These are phyloP conservation scores for Agrochola lychnidis DNA, from an alignment of 2,888 invertebrate genomes.

Conservation along the genomic window DNA sequence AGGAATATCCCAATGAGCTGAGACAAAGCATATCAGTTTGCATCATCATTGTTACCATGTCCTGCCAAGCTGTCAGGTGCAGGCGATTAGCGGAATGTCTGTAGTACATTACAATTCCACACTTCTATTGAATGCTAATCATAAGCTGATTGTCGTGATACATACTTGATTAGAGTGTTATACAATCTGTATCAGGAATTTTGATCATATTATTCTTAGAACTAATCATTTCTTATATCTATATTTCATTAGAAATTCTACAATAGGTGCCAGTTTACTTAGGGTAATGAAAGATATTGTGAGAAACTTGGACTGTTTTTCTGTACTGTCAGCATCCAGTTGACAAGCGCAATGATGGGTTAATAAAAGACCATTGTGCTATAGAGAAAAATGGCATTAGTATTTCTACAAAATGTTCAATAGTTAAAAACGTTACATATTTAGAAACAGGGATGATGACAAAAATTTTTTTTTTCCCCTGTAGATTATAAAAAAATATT, in stretches of 20 bases:
- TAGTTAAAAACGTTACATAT: neutral
- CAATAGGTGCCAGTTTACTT: neutral
- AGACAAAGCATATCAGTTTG: neutral
- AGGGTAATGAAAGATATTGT: neutral
- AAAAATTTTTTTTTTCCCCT: too few relatives aligned
- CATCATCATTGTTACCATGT: slow-evolving; percentile 32
- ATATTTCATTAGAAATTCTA: neutral
- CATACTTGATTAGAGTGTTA: slow-evolving; percentile 23
- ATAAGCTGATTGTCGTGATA: slow-evolving; percentile 19
- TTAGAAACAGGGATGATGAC: neutral
- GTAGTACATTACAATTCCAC: slow-evolving; percentile 29
- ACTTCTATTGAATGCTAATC: slow-evolving; percentile 39
- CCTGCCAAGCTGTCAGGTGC: slow-evolving; percentile 23
- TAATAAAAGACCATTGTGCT: neutral
- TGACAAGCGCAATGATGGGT: neutral
- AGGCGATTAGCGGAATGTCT: slow-evolving; percentile 33
- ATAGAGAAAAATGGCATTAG: too few relatives aligned
- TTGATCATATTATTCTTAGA: neutral
- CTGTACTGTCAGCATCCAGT: too few relatives aligned
- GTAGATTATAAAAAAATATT: too few relatives aligned
- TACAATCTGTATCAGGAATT: neutral
- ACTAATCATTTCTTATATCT: neutral
- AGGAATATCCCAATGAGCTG: neutral
- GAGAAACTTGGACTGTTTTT: neutral
- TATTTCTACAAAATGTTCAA: too few relatives aligned